These are phyloP conservation scores for Huso huso DNA, from an alignment of 2,797 vertebrate genomes.

Conservation along the genomic window DNA sequence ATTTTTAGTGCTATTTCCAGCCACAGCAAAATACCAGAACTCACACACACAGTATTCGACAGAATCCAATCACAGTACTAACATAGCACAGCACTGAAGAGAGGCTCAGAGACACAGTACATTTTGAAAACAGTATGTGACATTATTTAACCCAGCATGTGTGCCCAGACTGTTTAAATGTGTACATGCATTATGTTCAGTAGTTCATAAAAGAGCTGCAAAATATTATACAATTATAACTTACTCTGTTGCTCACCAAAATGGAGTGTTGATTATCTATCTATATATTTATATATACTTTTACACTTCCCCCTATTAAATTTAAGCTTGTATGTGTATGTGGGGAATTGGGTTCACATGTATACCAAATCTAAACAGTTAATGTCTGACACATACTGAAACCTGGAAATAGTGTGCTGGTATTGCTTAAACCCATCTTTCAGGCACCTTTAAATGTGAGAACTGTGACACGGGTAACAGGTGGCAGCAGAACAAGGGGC, in stretches of 20 bases:
- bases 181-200: conserved; percentile 36
- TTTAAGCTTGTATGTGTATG: too few species aligned
- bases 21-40: conserved; percentile 27
- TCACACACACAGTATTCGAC: conserved; percentile 24
- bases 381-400: too few species aligned
- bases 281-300: too few species aligned
- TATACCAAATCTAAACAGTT: too few species aligned
- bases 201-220: conserved; percentile 37
- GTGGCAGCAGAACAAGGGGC: neutral
- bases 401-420: too few species aligned
- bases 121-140: conserved; percentile 20
- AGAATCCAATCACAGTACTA: conserved; percentile 21
- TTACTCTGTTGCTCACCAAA: too few species aligned
- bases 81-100: conserved; percentile 12
- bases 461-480: neutral
- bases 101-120: conserved; percentile 15
- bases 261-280: too few species aligned
- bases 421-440: too few species aligned
- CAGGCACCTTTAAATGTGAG: too few species aligned
- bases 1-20: conserved; percentile 44
- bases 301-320: too few species aligned
- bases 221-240: neutral
- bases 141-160: conserved; percentile 25
- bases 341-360: too few species aligned
- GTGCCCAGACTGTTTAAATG: conserved; percentile 16